Base-by-base conservation (phyloP, 2,113 vertebrate genomes). In the Petromus typicus region DNA sequence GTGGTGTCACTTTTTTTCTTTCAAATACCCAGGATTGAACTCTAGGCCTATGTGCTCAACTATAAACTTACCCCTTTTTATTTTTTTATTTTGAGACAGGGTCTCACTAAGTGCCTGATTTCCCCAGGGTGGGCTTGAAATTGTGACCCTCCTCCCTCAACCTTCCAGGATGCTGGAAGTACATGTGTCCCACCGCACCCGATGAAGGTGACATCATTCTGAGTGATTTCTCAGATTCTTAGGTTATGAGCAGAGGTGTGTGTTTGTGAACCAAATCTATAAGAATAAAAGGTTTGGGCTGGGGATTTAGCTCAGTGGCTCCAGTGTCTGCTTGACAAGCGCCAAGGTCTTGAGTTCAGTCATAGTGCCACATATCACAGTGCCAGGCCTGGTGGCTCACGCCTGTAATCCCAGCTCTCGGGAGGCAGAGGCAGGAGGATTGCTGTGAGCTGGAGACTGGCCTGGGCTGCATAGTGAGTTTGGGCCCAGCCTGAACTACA, bases 151-250 rank as follows among this genome's bases (percentile, higher is more conserved):
- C 66, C 66, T 69, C 16, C 7, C 34, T 69, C 34, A 9, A 18
- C 66, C 34, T 37, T 34, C 64, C 66, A 22, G 17, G 37, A 34
- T 37, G 69, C 10, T 71, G 37, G 20, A 23, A 25, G 40, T 37
- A 40, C 37, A 71, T 5, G 34, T 40, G 37, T 71, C 37, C 69
- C 37, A 71, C 20, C 69, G 40, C 8, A 9, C 37, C 69, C 40
- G 69, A 57, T 17, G 5, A 57, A 20, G 56, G 56, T 18, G 17
- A 4, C 80, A 69, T 67, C 5, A 56, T 61, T 95, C 34, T n/a
- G 43, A 91, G n/a, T 84, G 25, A 51, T 81, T 88, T 89, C 80
- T 79, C 82, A 76, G 64, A n/a, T 91, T 89, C 63, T 78, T 45
- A 56, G 82, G 32, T 89, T 51, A 30, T 5, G 85, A 51, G 63